phyloP scores from a whole-genome alignment of 2,797 vertebrate species.

The Dicrostonyx torquatus region DNA sequence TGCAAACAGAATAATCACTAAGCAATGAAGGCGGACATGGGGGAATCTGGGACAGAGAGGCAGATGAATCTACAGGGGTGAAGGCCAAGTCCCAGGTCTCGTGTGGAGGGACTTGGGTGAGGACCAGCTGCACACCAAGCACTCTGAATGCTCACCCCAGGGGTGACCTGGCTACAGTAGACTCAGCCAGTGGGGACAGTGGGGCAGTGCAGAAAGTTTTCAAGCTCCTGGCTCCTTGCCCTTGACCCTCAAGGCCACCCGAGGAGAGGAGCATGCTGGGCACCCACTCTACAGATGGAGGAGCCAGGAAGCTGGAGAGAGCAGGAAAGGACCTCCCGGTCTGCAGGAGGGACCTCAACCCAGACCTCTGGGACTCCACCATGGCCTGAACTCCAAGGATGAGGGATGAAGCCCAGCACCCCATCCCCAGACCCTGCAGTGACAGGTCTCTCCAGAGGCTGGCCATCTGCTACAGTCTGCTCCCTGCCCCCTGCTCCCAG shows the following conservation, averaged over 20 bases:
- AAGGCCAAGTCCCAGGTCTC: neutral
- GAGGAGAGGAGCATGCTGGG: neutral
- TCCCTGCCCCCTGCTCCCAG: neutral
- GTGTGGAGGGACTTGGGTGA: neutral
- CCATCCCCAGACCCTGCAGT: neutral
- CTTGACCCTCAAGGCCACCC: neutral
- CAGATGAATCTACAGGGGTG: neutral
- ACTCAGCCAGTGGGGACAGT: too few species aligned
- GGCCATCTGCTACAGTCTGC: neutral
- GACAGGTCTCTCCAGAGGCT: neutral
- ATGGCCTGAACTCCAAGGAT: neutral
- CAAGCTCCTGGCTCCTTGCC: neutral
- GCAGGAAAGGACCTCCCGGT: neutral
- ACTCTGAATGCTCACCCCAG: neutral
- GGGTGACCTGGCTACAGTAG: neutral
- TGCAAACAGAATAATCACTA: neutral
- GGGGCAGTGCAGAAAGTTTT: neutral
- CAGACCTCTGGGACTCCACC: too few species aligned
- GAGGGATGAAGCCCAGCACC: too few species aligned
- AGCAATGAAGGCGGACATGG: neutral
- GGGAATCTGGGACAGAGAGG: neutral
- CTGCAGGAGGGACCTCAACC: neutral
- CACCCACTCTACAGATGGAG: conserved; percentile 3
- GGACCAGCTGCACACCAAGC: too few species aligned
- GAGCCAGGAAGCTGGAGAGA: neutral